Conservation (phyloP, 2,113 vertebrate species). For the Chaenogobius annularis region DNA sequence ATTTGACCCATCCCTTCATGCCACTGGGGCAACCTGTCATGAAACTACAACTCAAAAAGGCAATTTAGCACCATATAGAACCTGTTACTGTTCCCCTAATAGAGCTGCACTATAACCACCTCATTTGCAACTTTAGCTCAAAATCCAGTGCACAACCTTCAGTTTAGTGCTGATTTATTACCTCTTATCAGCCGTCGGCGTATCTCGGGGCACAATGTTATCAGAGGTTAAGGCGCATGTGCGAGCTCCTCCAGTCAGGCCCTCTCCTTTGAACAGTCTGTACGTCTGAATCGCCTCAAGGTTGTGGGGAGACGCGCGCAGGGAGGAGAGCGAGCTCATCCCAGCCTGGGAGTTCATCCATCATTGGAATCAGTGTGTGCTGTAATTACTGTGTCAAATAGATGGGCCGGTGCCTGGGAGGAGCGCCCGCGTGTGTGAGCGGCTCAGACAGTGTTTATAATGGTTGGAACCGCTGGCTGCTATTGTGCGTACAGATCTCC, state of each 20-base stretch:
- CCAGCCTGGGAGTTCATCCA: slow-evolving; percentile 82
- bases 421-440: slow-evolving; percentile 37
- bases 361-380: slow-evolving; percentile 83
- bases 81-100: neutral
- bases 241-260: slow-evolving; percentile 17
- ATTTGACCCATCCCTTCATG: too few species aligned
- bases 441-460: slow-evolving; percentile 22
- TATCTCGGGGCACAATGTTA: slow-evolving; percentile 1
- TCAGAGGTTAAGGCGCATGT: slow-evolving; percentile 26
- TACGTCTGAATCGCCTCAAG: slow-evolving; percentile 27
- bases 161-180: slow-evolving; percentile 1
- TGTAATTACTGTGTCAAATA: slow-evolving; percentile 87
- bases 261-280: neutral
- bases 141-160: neutral
- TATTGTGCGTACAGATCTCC: slow-evolving; percentile 47
- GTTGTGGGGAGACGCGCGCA: slow-evolving; percentile 33
- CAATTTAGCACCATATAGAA: neutral
- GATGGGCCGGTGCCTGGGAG: slow-evolving; percentile 79
- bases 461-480: slow-evolving; percentile 25
- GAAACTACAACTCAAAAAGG: neutral
- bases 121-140: neutral
- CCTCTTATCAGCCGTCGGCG: neutral
- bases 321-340: slow-evolving; percentile 62
- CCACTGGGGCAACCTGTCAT: too few species aligned
- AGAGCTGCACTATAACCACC: neutral